These are phyloP conservation scores for Gymnogyps californianus DNA, from an alignment of 2,113 vertebrate species.

Conservation along the genomic window DNA sequence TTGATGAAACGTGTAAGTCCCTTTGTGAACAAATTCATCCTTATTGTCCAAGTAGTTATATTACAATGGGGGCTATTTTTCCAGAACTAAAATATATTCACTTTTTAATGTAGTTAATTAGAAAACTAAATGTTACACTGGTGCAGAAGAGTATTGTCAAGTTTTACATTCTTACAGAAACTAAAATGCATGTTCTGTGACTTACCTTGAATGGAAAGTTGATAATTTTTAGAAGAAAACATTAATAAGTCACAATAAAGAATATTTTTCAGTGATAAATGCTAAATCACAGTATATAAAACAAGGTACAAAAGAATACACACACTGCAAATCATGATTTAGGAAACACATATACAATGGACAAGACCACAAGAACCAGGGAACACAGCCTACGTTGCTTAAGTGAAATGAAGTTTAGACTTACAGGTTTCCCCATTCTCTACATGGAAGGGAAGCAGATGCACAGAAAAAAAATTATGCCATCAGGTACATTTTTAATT, in stretches of 20 bases:
- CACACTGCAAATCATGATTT: neutral
- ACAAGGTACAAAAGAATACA: neutral
- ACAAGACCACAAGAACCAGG: neutral
- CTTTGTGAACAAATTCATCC: neutral
- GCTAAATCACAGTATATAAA: neutral
- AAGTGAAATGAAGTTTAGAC: slow-evolving; percentile 68
- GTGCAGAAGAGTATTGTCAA: neutral
- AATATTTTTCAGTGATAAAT: neutral
- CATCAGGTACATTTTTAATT: neutral
- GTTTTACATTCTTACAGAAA: neutral
- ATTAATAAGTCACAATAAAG: neutral
- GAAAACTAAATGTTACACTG: neutral
- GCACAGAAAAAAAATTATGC: slow-evolving; percentile 2
- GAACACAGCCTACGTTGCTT: neutral
- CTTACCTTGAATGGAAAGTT: neutral
- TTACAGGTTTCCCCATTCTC: slow-evolving; percentile 98
- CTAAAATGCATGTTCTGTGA: neutral
- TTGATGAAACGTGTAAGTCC: neutral
- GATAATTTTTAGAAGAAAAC: neutral
- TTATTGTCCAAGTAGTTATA: neutral
- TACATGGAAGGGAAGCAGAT: slow-evolving; percentile 81
- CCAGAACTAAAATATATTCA: neutral
- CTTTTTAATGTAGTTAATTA: neutral
- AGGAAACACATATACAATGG: neutral
- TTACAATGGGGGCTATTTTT: neutral